A percentile compares a stretch with the other conserved stretches of the same genome.
phyloP scores from a whole-genome alignment of 2,797 vertebrate species.

The Amniataba percoides region DNA sequence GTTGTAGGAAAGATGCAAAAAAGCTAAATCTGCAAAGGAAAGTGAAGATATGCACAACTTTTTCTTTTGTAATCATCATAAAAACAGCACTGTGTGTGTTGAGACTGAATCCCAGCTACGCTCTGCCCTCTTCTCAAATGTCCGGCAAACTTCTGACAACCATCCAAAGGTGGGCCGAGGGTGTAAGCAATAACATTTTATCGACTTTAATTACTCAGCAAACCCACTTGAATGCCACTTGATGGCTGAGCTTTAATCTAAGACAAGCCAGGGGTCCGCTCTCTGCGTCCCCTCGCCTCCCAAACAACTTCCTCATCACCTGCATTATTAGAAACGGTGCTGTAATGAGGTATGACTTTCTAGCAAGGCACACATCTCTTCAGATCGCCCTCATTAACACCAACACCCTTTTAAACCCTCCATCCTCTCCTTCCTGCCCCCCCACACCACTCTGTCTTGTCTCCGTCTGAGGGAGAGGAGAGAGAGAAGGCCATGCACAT shows the following conservation, averaged over 20 bases:
- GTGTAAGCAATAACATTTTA: conserved; percentile 74
- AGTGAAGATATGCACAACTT: neutral
- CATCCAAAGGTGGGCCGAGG: conserved; percentile 36
- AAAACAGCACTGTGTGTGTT: neutral
- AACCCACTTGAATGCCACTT: conserved; percentile 67
- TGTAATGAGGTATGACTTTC: conserved; percentile 76
- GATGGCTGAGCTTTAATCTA: conserved; percentile 72
- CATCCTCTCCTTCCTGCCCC: conserved; percentile 43
- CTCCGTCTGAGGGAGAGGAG: conserved; percentile 48
- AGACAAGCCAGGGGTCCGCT: conserved; percentile 61
- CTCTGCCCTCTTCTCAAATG: conserved; percentile 34
- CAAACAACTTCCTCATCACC: conserved; percentile 69
- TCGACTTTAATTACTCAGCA: conserved; percentile 72
- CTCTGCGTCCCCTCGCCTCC: conserved; percentile 54
- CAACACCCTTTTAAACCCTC: conserved; percentile 63
- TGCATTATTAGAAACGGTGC: conserved; percentile 59
- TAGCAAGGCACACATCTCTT: conserved; percentile 61
- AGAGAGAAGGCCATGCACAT: conserved; percentile 63
- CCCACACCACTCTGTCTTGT: conserved; percentile 26
- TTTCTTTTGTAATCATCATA: neutral
- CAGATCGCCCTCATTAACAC: conserved; percentile 77
- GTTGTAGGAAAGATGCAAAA: neutral
- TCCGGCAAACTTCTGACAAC: conserved; percentile 31
- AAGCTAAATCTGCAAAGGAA: neutral
- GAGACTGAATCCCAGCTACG: conserved; percentile 8